Conservation (phyloP, 2,113 vertebrate species). For the Toxostoma redivivum region DNA sequence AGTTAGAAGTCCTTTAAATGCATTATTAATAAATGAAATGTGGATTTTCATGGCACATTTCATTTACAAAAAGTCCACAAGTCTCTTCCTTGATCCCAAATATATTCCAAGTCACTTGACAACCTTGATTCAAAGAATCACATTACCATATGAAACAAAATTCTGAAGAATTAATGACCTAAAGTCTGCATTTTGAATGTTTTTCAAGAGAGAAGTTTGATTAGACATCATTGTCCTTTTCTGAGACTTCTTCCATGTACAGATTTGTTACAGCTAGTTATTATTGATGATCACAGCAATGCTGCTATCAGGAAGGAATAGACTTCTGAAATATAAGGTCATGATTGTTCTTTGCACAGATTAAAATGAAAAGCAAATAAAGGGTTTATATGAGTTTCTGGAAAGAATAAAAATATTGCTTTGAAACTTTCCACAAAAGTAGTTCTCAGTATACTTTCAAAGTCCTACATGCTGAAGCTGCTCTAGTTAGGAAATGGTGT, state of each 20-base stretch:
- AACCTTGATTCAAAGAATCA: background rate
- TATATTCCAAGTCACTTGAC: background rate
- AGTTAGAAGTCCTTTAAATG: background rate
- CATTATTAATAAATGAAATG: background rate
- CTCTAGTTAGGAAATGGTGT: background rate
- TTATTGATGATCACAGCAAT: background rate
- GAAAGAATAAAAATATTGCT: background rate
- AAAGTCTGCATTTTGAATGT: background rate
- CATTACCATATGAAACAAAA: constrained; percentile 15
- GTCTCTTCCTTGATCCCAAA: background rate
- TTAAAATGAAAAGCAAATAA: background rate
- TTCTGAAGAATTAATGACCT: background rate
- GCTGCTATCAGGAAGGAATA: background rate
- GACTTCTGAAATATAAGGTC: background rate
- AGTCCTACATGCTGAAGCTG: background rate
- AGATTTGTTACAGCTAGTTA: background rate
- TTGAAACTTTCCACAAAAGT: background rate
- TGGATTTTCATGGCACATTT: background rate
- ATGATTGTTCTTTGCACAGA: background rate
- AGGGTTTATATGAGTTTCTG: background rate
- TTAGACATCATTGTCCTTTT: background rate
- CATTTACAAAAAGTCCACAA: background rate
- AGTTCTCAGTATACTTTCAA: background rate
- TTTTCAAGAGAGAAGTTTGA: background rate
- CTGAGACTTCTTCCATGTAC: background rate